Evolutionary conservation across 2,888 invertebrate species (phyloP).

Genomic region (Tetranychus piercei): DNA sequence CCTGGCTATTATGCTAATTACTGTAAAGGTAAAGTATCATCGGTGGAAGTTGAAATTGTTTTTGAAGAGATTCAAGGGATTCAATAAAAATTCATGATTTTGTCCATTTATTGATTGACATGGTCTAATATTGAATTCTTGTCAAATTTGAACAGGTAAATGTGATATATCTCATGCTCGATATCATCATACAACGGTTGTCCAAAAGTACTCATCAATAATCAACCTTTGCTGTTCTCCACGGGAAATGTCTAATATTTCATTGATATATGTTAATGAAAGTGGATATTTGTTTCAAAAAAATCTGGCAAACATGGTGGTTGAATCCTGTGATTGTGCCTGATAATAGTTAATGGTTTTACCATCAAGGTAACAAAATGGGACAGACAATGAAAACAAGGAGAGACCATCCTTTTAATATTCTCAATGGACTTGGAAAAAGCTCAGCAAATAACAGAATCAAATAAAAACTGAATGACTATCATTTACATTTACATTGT

Average conservation of each 20-base stretch:
- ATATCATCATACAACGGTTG: slow-evolving; percentile 48
- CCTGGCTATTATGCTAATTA: slow-evolving; percentile 28
- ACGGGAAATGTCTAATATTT: slow-evolving; percentile 48
- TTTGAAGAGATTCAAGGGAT: no score
- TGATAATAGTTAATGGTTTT: slow-evolving; percentile 10
- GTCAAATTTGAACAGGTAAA: slow-evolving; percentile 34
- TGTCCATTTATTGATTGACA: no score
- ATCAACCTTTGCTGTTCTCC: slow-evolving; percentile 52
- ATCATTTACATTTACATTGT: no score
- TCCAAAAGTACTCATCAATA: slow-evolving; percentile 35
- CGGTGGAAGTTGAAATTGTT: neutral
- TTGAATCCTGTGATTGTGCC: slow-evolving; percentile 68
- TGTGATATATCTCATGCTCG: slow-evolving; percentile 23
- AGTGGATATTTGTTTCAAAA: slow-evolving; percentile 58
- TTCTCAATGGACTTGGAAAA: no score
- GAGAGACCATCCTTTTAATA: no score
- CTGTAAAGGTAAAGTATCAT: slow-evolving; percentile 26
- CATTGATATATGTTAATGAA: slow-evolving; percentile 58
- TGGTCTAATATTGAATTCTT: no score
- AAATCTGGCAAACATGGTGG: slow-evolving; percentile 68
- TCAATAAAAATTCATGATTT: neutral
- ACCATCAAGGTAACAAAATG: no score
- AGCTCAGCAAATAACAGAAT: no score
- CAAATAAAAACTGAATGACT: no score
- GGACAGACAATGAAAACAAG: no score